Evolutionary conservation across 1,140 invertebrate genomes (phyloP).

Genomic region (Drosophila fuyamai): DNA sequence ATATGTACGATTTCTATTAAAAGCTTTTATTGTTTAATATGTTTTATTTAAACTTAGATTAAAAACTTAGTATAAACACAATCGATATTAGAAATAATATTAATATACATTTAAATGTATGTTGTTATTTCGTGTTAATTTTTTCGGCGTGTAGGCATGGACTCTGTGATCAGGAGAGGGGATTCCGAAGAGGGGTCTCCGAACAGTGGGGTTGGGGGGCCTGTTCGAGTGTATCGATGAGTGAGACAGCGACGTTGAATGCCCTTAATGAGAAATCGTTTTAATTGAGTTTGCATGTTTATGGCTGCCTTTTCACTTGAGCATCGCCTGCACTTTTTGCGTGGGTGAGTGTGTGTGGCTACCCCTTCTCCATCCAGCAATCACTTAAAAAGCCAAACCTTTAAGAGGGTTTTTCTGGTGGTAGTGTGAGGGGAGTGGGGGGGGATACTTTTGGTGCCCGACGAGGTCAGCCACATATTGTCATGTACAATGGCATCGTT

Average conservation of each 20-base stretch:
- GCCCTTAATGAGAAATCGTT: conserved; percentile 83
- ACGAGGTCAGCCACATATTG: conserved; percentile 69
- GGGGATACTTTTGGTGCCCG: conserved; percentile 11
- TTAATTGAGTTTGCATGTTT: conserved; percentile 84
- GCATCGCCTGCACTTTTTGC: conserved; percentile 43
- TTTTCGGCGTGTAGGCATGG: conserved; percentile 12
- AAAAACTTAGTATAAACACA: no score
- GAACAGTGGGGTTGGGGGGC: neutral
- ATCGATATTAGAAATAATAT: no score
- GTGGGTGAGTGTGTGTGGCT: conserved; percentile 12
- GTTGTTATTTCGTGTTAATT: neutral
- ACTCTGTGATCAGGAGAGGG: conserved; percentile 6
- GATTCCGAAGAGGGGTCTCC: neutral
- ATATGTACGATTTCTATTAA: no score
- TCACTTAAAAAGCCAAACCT: conserved; percentile 62
- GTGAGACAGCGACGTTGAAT: conserved; percentile 68
- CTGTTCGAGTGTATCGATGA: conserved; percentile 68
- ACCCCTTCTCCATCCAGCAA: conserved; percentile 19
- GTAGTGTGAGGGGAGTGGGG: neutral
- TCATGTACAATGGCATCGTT: conserved; percentile 81
- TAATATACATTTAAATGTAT: no score
- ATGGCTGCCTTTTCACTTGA: conserved; percentile 76
- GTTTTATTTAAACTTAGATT: no score
- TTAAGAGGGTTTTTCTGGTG: conserved; percentile 10
- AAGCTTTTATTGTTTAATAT: no score